Base-by-base conservation (phyloP, 2,888 invertebrate genomes). In the Microplitis deprimator region DNA sequence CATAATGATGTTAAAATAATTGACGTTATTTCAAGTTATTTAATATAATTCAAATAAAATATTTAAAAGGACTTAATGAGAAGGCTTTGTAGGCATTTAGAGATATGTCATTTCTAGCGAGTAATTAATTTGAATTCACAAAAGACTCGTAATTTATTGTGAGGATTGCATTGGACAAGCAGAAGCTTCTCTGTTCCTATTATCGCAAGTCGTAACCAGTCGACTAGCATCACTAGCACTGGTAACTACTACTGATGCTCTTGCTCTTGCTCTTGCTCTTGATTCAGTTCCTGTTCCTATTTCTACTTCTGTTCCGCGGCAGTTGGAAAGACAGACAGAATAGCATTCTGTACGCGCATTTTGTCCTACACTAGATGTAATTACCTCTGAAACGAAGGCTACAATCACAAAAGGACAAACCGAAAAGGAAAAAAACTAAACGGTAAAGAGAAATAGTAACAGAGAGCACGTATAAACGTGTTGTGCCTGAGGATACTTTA, bases 341-440 rank as follows among this genome's bases (percentile, higher is more conserved):
- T 20, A 61, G 68, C 4, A 61, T 76, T 76, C 38, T 17, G 17
- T 60, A 72, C 64, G 39, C 50, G 20, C 20, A 61, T 41, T 75
- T 50, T 40, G 50, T 76, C 29, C 61, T 59, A 20, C 67, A 59
- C 17, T 13, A 50, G 83, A 84, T 82, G 81, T 81, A 83, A 85
- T 85, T 84, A 83, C 77, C 80, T 77, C 73, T 61, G 68, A 78
- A 83, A 85, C 82, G 79, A 84, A 84, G 81, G 80, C 82, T 78
- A 80, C 82, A 84, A 84, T 85, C 83, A 81, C 68, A n/a, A 39
- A 39, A 40, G 39, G 16, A 60, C 10, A 50, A 60, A 68, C 64
- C 20, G 59, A 60, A 40, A 40, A 61, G 29, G 39, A 50, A 29
- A 38, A 38, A 17, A 29, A 10, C 64, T 6, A 65, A 41, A 38